Evolutionary conservation across 2,888 invertebrate genomes (phyloP).

Genomic region (Mechanitis messenoides): DNA sequence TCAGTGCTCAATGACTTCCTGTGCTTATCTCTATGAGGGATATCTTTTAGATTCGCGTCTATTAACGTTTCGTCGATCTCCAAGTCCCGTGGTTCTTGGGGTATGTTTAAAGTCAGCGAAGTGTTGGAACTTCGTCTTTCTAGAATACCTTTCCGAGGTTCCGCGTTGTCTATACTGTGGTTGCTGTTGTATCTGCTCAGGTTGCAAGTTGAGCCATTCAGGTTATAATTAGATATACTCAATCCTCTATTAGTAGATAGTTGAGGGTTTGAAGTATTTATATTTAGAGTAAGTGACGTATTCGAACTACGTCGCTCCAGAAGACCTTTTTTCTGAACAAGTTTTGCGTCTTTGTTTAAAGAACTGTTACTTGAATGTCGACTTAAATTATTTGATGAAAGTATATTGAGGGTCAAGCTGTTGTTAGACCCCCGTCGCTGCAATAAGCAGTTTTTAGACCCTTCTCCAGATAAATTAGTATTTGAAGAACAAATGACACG

Average conservation of each 20-base stretch:
- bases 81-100: slow-evolving; percentile 63
- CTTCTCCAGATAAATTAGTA: slow-evolving; percentile 57
- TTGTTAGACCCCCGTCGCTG: slow-evolving; percentile 91
- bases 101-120: slow-evolving; percentile 82
- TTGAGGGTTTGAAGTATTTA: slow-evolving; percentile 66
- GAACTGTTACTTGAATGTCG: slow-evolving; percentile 77
- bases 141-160: slow-evolving; percentile 78
- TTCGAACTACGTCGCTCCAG: slow-evolving; percentile 92
- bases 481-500: slow-evolving; percentile 72
- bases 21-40: slow-evolving; percentile 59
- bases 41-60: slow-evolving; percentile 54
- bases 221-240: slow-evolving; percentile 71
- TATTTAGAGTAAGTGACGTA: slow-evolving; percentile 90
- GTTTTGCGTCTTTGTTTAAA: slow-evolving; percentile 64
- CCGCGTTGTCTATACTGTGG: slow-evolving; percentile 63
- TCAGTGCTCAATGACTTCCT: slow-evolving; percentile 79
- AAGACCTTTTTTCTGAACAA: slow-evolving; percentile 79
- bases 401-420: slow-evolving; percentile 87
- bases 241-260: slow-evolving; percentile 63
- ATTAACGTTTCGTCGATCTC: slow-evolving; percentile 65
- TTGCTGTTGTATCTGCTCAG: slow-evolving; percentile 70
- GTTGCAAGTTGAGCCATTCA: slow-evolving; percentile 71
- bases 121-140: slow-evolving; percentile 89
- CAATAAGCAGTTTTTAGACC: slow-evolving; percentile 79
- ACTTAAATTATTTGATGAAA: slow-evolving; percentile 67